Base-by-base conservation (phyloP, 2,113 vertebrate genomes). In the Vidua macroura region DNA sequence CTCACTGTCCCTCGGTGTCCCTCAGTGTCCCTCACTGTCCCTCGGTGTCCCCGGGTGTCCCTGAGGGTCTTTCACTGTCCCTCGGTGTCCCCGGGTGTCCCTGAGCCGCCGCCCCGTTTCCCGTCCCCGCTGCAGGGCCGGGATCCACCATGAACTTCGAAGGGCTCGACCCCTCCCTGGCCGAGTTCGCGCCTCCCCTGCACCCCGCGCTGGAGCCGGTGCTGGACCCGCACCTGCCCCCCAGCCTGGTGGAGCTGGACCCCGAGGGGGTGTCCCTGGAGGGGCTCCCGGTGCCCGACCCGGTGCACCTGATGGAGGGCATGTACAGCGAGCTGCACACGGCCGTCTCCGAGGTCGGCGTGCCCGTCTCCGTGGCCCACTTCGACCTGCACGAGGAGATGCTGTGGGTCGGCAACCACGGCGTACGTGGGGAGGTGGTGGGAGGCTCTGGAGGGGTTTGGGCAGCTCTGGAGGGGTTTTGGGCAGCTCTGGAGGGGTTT, bases 301-400 rank as follows among this genome's bases (percentile, higher is more conserved):
- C 98, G 0, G 98, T 99, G 91, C 99, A 98, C 73, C 98, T 99
- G n/a, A 95, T 99, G 98, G 99, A 99, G 97, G 99, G 99, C 7
- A 98, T 99, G 98, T 99, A 99, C 96, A 99, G 99, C 1, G 99
- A 99, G 97, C 96, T 99, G 63, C 99, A 99, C 98, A 99, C 98
- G 5, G 98, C 98, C 17, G 98, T 98, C 12, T 99, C 99, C 11
- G 99, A 99, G 93, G 99, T 99, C 85, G 99, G 99, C 49, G 98
- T 99, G 63, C 99, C 99, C 1, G 98, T 99, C 52, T 98, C 99
- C 4, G 98, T 98, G 43, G 98, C 98, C 2, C 99, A 99, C 87
- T 99, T 99, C 78, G 99, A 99, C 92, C 96, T 99, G 48, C 99
- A 99, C 41, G 99, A 99, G 91, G 99, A 99, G 97, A 98, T 99